Percentiles rank a stretch among this genome's conserved stretches.
Evolutionary conservation across 2,888 invertebrate genomes (phyloP).

Genomic region (Drosophila nigritarsus): DNA sequence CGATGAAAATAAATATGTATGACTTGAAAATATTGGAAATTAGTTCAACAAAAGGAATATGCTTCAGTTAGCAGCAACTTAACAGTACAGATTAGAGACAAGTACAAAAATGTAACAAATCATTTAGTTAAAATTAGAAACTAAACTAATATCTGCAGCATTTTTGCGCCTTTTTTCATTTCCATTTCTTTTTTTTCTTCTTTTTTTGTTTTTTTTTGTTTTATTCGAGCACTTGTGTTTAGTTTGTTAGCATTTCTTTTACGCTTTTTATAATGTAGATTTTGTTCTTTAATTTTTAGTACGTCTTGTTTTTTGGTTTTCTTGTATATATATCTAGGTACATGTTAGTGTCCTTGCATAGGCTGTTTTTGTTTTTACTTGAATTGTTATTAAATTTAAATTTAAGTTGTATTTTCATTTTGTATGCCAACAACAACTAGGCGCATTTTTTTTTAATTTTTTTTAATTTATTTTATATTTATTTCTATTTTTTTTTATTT

Average conservation of each 20-base stretch:
- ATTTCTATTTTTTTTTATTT: constrained; percentile 23
- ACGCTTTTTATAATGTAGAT: constrained; percentile 36
- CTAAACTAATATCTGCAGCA: constrained; percentile 71
- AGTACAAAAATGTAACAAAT: constrained; percentile 54
- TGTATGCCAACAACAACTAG: constrained; percentile 67
- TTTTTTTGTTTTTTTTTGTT: neutral
- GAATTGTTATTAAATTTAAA: constrained; percentile 44
- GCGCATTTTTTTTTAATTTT: constrained; percentile 50
- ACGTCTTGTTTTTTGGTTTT: constrained; percentile 21
- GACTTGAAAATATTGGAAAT: constrained; percentile 13
- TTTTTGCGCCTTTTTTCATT: constrained; percentile 27
- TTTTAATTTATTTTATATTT: constrained; percentile 3
- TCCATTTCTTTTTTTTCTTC: neutral
- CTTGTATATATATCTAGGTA: constrained; percentile 78
- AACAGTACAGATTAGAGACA: constrained; percentile 19
- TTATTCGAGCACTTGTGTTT: constrained; percentile 66
- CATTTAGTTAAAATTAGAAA: constrained; percentile 36
- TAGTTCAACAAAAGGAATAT: constrained; percentile 7
- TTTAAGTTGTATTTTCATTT: constrained; percentile 40
- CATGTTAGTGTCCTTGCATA: constrained; percentile 82
- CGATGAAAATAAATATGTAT: neutral
- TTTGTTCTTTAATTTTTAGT: constrained; percentile 20
- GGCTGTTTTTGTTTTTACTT: constrained; percentile 59
- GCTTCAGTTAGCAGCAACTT: constrained; percentile 20
- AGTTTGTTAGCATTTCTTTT: constrained; percentile 49